These are phyloP conservation scores for Lysiphlebus fabarum DNA, from an alignment of 1,140 invertebrate genomes.

Conservation along the genomic window DNA sequence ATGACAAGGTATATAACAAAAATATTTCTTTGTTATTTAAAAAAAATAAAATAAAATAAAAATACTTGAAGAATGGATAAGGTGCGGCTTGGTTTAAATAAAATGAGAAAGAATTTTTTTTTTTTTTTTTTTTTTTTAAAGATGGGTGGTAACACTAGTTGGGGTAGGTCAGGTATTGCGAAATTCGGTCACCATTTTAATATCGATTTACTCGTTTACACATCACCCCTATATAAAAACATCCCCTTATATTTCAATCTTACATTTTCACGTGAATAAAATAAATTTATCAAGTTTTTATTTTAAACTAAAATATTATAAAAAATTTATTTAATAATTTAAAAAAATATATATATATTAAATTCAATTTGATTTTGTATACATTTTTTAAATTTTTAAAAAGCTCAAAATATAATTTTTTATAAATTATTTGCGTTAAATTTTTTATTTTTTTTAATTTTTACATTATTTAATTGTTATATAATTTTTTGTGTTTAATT, in stretches of 20 bases:
- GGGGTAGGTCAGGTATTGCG: constrained; percentile 48
- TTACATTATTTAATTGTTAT: too few relatives aligned
- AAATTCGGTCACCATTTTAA: constrained; percentile 58
- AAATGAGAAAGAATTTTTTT: constrained; percentile 15
- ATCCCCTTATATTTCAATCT: constrained; percentile 21
- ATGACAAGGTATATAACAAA: neutral
- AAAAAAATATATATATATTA: neutral
- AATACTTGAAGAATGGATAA: constrained; percentile 15
- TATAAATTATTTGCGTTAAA: too few relatives aligned
- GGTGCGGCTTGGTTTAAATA: constrained; percentile 19
- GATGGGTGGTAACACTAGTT: constrained; percentile 29
- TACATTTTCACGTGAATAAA: constrained; percentile 15
- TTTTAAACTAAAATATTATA: neutral
- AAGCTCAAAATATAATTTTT: too few relatives aligned
- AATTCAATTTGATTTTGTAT: too few relatives aligned
- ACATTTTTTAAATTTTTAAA: too few relatives aligned
- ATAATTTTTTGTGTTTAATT: too few relatives aligned
- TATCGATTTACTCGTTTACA: constrained; percentile 47
- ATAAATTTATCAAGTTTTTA: constrained; percentile 1
- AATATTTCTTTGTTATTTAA: constrained; percentile 18
- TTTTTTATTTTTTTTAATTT: too few relatives aligned
- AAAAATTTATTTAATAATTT: too few relatives aligned
- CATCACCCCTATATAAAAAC: neutral
- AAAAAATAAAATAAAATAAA: too few relatives aligned
- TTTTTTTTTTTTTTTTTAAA: too few relatives aligned